Evolutionary conservation across 2,113 vertebrate species (phyloP).

Genomic region (Ammodytes marinus): DNA sequence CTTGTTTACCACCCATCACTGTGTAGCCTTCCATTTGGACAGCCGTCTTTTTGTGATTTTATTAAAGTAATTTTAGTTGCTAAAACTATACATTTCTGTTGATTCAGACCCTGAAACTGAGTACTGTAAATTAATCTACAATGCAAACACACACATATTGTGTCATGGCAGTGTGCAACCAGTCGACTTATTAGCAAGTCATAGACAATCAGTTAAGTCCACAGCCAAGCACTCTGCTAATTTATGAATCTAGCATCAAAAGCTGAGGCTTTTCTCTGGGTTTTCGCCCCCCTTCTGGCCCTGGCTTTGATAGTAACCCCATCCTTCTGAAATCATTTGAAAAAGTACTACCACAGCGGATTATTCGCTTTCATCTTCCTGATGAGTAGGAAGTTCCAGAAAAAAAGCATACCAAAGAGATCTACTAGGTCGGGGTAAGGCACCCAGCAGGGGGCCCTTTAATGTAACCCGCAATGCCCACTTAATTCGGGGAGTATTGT

Average conservation of each 20-base stretch:
- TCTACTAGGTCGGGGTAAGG: conserved; percentile 14
- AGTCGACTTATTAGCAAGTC: not conserved
- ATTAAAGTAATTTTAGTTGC: not conserved
- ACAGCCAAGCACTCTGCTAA: conserved; percentile 33
- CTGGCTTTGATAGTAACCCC: conserved; percentile 50
- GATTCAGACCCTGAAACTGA: not conserved
- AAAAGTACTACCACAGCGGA: conserved; percentile 37
- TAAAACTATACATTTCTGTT: no score
- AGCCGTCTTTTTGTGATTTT: no score
- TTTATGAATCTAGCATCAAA: conserved; percentile 39
- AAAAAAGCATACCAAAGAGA: conserved; percentile 46
- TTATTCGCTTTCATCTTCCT: conserved; percentile 58
- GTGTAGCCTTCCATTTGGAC: no score
- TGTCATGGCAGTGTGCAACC: not conserved
- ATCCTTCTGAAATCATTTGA: conserved; percentile 22
- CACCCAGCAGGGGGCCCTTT: conserved; percentile 41
- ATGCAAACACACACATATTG: not conserved
- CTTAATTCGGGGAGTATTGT: conserved; percentile 40
- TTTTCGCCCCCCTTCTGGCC: conserved; percentile 25
- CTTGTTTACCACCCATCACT: no score
- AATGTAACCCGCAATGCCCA: conserved; percentile 25
- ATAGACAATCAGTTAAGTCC: not conserved
- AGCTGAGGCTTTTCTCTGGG: conserved; percentile 9
- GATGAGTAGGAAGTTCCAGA: conserved; percentile 50
- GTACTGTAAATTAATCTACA: not conserved